Percentiles rank a stretch among this genome's conserved stretches.
Conservation (phyloP, 1,140 invertebrate genomes). For the Camponotus pennsylvanicus region DNA sequence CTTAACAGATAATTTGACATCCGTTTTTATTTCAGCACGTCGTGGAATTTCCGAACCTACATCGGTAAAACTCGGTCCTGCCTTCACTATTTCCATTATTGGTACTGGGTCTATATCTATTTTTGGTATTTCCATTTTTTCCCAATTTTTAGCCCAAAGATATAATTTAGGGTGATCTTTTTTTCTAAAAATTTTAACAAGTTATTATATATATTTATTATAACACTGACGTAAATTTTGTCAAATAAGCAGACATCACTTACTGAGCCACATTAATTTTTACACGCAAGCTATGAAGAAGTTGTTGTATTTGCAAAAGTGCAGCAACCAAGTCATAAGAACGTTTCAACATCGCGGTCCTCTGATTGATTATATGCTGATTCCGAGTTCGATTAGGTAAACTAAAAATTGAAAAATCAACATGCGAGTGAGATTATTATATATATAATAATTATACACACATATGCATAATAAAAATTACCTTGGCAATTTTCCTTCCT, state of each 20-base stretch:
- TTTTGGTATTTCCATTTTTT: conserved; percentile 85
- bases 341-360: conserved; percentile 87
- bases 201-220: background rate
- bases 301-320: conserved; percentile 89
- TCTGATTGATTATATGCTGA: conserved; percentile 82
- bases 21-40: conserved; percentile 71
- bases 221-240: background rate
- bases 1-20: conserved; percentile 72
- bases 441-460: background rate
- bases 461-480: conserved; percentile 66
- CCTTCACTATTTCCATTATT: conserved; percentile 80
- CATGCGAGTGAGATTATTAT: background rate
- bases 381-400: conserved; percentile 82
- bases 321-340: conserved; percentile 91
- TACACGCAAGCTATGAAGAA: conserved; percentile 90
- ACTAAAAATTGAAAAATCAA: conserved; percentile 67
- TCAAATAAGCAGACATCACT: conserved; percentile 78
- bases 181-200: conserved; percentile 84
- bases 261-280: conserved; percentile 93
- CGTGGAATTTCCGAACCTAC: conserved; percentile 60
- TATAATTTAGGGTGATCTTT: conserved; percentile 94
- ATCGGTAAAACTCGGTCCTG: conserved; percentile 58
- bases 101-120: conserved; percentile 79
- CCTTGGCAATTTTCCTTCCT: conserved; percentile 92
- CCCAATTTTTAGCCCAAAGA: conserved; percentile 94